Percentiles rank a stretch among this genome's conserved stretches.
These are phyloP conservation scores for Dexiosoma caninum DNA, from an alignment of 2,888 invertebrate species.

Conservation along the genomic window DNA sequence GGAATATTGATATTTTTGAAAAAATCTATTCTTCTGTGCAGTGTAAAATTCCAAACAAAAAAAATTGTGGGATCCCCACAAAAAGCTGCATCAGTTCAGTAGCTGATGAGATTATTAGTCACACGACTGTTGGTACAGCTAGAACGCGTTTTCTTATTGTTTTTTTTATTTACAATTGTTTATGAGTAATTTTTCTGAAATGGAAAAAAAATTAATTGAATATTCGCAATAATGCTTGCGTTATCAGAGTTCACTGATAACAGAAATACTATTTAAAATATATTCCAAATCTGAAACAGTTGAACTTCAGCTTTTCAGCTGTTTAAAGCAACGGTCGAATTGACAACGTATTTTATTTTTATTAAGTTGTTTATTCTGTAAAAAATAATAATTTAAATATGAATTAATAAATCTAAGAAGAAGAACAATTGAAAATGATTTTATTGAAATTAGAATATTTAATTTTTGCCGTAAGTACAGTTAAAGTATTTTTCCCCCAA, in stretches of 20 bases:
- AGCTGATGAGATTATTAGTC: no score
- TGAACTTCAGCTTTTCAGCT: not conserved
- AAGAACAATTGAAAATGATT: not conserved
- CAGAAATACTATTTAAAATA: no score
- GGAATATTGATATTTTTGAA: no score
- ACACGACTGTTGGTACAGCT: not conserved
- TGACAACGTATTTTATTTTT: not conserved
- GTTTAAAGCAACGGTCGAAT: not conserved
- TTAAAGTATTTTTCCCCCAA: not conserved
- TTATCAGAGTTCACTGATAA: constrained; percentile 26
- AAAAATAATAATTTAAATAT: not conserved
- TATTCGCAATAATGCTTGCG: not conserved
- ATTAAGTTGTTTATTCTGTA: not conserved
- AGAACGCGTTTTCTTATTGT: not conserved
- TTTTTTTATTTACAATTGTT: not conserved
- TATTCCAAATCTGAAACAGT: constrained; percentile 5
- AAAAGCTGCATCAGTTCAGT: no score
- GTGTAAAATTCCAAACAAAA: no score
- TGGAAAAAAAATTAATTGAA: not conserved
- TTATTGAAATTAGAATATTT: not conserved
- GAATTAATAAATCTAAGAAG: not conserved
- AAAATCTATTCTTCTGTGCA: no score
- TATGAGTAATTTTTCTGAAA: not conserved
- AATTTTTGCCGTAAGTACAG: constrained; percentile 1
- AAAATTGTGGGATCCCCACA: no score